phyloP scores from a whole-genome alignment of 1,140 invertebrate species.

The Lepidostoma basale region DNA sequence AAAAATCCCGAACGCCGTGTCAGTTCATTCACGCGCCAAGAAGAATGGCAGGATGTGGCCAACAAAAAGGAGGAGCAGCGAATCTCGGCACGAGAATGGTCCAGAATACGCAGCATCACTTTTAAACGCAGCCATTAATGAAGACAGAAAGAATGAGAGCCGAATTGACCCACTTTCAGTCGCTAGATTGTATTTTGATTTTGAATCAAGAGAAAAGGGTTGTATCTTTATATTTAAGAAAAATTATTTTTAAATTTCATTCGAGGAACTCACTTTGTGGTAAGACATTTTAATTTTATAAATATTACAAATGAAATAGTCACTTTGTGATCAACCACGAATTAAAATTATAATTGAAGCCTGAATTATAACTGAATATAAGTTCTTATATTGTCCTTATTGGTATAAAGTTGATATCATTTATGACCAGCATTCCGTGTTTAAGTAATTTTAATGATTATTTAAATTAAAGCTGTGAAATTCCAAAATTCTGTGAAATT shows the following conservation, averaged over 20 bases:
- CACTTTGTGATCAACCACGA: too few relatives aligned
- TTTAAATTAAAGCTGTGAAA: too few relatives aligned
- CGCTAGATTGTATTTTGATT: conserved; percentile 5
- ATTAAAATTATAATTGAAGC: too few relatives aligned
- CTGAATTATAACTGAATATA: too few relatives aligned
- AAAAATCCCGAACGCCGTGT: not conserved
- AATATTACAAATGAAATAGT: not conserved
- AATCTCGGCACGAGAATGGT: conserved; percentile 9
- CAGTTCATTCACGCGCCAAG: conserved; percentile 9
- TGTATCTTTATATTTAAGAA: not conserved
- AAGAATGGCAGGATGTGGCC: conserved; percentile 27
- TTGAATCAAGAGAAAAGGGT: not conserved
- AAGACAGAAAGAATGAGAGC: conserved; percentile 23
- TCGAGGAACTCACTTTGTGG: too few relatives aligned
- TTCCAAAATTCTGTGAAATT: too few relatives aligned
- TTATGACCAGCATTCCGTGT: too few relatives aligned
- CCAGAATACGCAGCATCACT: not conserved
- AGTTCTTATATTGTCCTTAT: too few relatives aligned
- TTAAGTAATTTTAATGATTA: too few relatives aligned
- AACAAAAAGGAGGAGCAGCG: conserved; percentile 14
- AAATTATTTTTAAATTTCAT: not conserved
- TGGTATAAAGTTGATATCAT: too few relatives aligned
- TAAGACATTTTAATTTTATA: too few relatives aligned
- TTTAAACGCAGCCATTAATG: conserved; percentile 15
- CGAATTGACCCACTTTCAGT: conserved; percentile 13